phyloP scores from a whole-genome alignment of 2,888 invertebrate species.

The Eudasyphora cyanicolor region DNA sequence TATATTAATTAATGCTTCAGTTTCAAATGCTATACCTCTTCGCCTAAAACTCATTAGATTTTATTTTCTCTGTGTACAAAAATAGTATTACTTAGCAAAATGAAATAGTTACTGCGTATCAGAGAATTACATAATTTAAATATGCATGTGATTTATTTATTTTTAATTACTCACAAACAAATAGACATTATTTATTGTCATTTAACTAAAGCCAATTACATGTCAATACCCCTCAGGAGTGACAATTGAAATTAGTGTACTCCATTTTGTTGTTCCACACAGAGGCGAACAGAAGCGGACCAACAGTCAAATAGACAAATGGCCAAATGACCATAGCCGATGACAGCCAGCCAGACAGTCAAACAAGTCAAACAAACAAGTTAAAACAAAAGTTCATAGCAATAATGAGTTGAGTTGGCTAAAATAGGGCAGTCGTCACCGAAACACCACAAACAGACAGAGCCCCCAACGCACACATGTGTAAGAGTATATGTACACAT shows the following conservation, averaged over 20 bases:
- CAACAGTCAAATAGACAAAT: constrained; percentile 33
- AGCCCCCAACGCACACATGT: too few species aligned
- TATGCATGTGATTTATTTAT: constrained; percentile 16
- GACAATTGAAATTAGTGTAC: constrained; percentile 65
- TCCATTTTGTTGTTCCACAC: constrained; percentile 65
- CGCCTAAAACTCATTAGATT: too few species aligned
- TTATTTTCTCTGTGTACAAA: too few species aligned
- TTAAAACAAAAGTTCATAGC: constrained; percentile 47
- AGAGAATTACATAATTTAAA: not conserved
- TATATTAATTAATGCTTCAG: too few species aligned
- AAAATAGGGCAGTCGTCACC: constrained; percentile 7
- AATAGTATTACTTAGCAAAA: too few species aligned
- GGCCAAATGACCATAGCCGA: constrained; percentile 22
- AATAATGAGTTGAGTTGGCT: constrained; percentile 34
- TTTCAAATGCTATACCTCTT: too few species aligned
- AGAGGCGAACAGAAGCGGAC: not conserved
- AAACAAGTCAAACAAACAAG: constrained; percentile 8
- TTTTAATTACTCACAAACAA: constrained; percentile 29
- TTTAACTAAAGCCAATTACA: constrained; percentile 56
- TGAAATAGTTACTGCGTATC: too few species aligned
- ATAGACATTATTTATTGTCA: constrained; percentile 40
- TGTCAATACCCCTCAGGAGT: constrained; percentile 54
- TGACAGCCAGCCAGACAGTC: not conserved
- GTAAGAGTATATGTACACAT: too few species aligned
- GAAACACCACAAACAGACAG: constrained; percentile 5